Evolutionary conservation across 2,888 invertebrate species (phyloP), one percentile per base, ranked within the genome.

Genomic region (Cheilosia grossa): DNA sequence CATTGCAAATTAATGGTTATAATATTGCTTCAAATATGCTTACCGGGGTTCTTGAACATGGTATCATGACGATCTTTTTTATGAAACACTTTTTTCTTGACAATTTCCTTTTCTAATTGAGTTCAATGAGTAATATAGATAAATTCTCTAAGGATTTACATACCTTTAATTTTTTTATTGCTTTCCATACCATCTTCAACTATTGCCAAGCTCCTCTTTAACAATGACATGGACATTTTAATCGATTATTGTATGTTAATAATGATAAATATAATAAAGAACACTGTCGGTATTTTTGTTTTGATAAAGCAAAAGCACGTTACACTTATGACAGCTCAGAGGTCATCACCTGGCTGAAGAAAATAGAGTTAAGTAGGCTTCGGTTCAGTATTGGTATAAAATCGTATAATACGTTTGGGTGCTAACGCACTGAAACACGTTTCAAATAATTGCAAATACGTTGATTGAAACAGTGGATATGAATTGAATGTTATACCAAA

Each of bases 201-300:
- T 30, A 85, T 85, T 77, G 81, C 75, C 67, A 85, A 67, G 17
- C 85, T 85, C 61, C 77, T 70, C 66, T 81, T 85, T 17, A 85
- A 47, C 51, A 85, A 13, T 7, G 85, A 64, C 81, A 77, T 70
- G 4, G 85, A 85, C 85, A 85, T 85, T 56, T 66, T 79, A 2
- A 7, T 42, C 15, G 17, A 51, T 64, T 64, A 33, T 44, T 56
- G 2, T 64, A 51, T 66, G 15, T 53, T 30, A 67, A 24, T 53
- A 19, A 53, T 10, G 10, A 21, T 13, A n/a, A 24, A 56, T 49
- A n/a, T 4, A 37, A 4, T 37, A 33, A 49, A 17, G 6, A 27
- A 40, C 10, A 24, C 27, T n/a, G 19, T 59, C 27, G 15, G 51
- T 59, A 51, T 51, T 59, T 64, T 74, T 63, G 44, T 74, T 74